These are phyloP conservation scores for Drosophila subsilvestris DNA, from an alignment of 2,888 invertebrate genomes.

Conservation along the genomic window DNA sequence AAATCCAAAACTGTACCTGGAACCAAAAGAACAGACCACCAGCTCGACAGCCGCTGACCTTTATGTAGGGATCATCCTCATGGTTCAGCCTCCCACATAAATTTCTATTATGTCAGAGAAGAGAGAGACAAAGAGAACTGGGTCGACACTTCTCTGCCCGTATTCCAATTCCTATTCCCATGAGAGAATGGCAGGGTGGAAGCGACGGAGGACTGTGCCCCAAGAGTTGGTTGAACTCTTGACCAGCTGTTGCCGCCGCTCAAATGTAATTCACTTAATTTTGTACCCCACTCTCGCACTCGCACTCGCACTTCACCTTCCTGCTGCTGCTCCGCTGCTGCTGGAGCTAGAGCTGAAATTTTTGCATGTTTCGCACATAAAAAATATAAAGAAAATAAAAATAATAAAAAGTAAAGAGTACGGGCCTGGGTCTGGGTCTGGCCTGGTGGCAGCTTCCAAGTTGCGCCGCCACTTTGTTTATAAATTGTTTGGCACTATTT, in stretches of 20 bases:
- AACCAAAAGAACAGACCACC: background rate
- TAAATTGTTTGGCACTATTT: conserved; percentile 56
- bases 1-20: too few species aligned
- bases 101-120: background rate
- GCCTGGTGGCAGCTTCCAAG: conserved; percentile 23
- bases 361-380: conserved; percentile 49
- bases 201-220: background rate
- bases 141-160: too few species aligned
- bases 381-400: conserved; percentile 16
- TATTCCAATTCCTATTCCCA: too few species aligned
- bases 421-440: conserved; percentile 3
- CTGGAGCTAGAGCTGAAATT: background rate
- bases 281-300: conserved; percentile 1
- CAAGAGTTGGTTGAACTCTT: conserved; percentile 24
- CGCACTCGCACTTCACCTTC: background rate
- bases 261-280: conserved; percentile 23
- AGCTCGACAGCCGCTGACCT: background rate
- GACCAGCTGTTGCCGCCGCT: conserved; percentile 25
- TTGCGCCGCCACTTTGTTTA: conserved; percentile 16
- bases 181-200: too few species aligned
- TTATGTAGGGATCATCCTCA: background rate
- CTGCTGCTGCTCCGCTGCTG: background rate
- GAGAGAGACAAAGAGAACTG: background rate
- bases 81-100: background rate
- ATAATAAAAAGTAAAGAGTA: conserved; percentile 15